Base-by-base conservation (phyloP, 2,888 invertebrate species). In the Fissipunctia ypsillon region DNA sequence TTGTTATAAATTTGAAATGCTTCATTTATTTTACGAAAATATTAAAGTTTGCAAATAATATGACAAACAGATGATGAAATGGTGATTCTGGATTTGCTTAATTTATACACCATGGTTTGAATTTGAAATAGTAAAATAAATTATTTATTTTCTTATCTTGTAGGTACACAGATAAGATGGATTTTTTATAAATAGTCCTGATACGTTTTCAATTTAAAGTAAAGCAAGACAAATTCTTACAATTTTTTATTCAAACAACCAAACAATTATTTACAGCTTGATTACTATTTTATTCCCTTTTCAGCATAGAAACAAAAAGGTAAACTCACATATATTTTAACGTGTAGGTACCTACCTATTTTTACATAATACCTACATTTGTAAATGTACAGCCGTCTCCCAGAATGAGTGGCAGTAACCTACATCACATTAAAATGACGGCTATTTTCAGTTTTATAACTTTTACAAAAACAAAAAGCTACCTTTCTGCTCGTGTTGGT, bases 381-480 rank as follows among this genome's bases (percentile, higher is more conserved):
- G 73, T 45, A 45, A 65, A 73, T 66, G 65, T 59, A 56, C 16
- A 45, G 43, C 75, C 63, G 64, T 77, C 79, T 66, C 70, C 68
- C 60, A 61, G 56, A 38, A 61, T 71, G 81, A 82, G 61, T 74
- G 86, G 69, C 83, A 78, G 64, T 64, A 50, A 85, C 86, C 86
- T 76, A 78, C 71, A 45, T 86, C 77, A 86, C 63, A 74, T 70
- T 73, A 71, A 74, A 68, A 81, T 84, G 87, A 84, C 84, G 72
- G 72, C 57, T 71, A 71, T 81, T 70, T 69, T 71, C 76, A 78
- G 67, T 80, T 81, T 79, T 73, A 73, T 79, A 81, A 84, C 80
- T 80, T 86, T 86, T 73, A 74, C 60, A 60, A 73, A 84, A 85
- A 84, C 73, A 73, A 85, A 79, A 72, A 48, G 54, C 19, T 66